Evolutionary conservation across 1,140 invertebrate genomes (phyloP), one percentile per base, ranked within the genome.

Genomic region (Tetramorium parvispinum): DNA sequence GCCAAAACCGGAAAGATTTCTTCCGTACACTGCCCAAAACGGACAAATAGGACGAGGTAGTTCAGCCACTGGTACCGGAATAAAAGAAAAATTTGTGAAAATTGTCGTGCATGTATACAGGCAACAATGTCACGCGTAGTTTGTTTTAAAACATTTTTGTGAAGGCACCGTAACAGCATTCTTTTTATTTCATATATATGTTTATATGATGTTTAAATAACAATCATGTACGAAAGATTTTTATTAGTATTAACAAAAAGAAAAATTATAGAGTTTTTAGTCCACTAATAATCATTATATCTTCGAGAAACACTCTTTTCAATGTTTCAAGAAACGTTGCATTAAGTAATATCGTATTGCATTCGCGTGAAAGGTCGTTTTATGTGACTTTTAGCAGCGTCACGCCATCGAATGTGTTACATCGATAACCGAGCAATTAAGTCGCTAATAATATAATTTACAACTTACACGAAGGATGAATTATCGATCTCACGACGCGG

Each of bases 1-100:
- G 89, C 92, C 92, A 91, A 94, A 94, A 94, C 93, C 93, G 92
- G 94, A 94, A 92, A 92, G 93, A 94, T 94, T 94, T 94, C 94
- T 94, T 94, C 94, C 93, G 93, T 91, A 92, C 90, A 90, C 85
- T 87, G 89, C 89, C 91, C 92, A 90, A 94, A 94, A 93, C 87
- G 93, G 93, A 94, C 93, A 94, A 94, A 94, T 94, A 91, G 93
- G 92, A 88, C 93, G 93, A 94, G 92, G 37, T 82, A 32, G 92
- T 93, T 92, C 82, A 89, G 93, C 88, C 82, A 89, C 90, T 76
- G 91, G 82, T 87, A 87, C 86, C 85, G 55, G 88, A 90, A 88
- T 85, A 90, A 92, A 94, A 92, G 83, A 89, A 93, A 91, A 91
- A 91, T 65, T 90, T 79, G 89, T 75, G 86, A 93, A 93, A 93